Conservation (phyloP, 2,113 vertebrate species). For the Sylvietta virens region DNA sequence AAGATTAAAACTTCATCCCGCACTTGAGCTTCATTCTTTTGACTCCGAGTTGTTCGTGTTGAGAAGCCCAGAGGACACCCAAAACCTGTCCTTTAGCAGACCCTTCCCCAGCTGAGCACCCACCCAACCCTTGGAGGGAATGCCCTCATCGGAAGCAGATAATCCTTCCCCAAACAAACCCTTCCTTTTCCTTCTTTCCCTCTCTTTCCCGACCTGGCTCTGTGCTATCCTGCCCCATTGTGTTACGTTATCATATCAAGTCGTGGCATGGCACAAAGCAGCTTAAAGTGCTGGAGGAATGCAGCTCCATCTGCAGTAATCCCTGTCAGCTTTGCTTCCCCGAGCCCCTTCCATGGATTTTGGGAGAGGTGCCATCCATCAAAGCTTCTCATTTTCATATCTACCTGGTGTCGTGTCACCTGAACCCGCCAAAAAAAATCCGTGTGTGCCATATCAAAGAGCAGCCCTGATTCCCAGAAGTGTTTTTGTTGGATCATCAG, state of each 20-base stretch:
- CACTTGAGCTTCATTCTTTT: background rate
- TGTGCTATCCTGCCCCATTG: background rate
- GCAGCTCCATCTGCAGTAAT: background rate
- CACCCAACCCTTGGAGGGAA: background rate
- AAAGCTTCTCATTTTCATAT: slow-evolving; percentile 25
- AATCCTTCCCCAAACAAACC: slow-evolving; percentile 22
- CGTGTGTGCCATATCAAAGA: background rate
- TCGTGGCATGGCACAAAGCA: slow-evolving; percentile 1
- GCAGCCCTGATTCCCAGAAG: background rate
- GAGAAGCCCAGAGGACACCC: background rate
- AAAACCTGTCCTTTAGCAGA: background rate
- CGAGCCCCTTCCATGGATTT: background rate
- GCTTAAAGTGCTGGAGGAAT: slow-evolving; percentile 26
- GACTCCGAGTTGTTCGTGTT: background rate
- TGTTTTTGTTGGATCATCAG: background rate
- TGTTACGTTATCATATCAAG: slow-evolving; percentile 12
- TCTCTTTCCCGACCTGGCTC: background rate
- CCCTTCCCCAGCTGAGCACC: background rate
- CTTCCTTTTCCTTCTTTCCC: background rate
- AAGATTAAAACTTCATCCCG: slow-evolving; percentile 24
- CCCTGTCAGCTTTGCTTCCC: slow-evolving; percentile 6
- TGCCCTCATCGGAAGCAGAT: background rate
- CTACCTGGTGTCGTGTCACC: background rate
- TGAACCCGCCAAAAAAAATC: background rate
- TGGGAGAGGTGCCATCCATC: background rate